Evolutionary conservation across 2,113 vertebrate genomes (phyloP).

Genomic region (Saccopteryx leptura): DNA sequence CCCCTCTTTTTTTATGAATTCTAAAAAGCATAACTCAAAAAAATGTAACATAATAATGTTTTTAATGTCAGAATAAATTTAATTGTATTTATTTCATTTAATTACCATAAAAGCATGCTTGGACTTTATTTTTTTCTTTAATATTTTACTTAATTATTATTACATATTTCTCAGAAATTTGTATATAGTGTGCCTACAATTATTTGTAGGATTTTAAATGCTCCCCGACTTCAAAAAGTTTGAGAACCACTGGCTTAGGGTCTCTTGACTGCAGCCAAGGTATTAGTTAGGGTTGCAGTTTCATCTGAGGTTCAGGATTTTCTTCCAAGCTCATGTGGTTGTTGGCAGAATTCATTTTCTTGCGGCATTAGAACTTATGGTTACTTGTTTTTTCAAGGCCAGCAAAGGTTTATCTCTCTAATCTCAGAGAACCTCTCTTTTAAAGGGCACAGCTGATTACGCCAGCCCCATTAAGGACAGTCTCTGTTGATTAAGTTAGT

Average conservation of each 20-base stretch:
- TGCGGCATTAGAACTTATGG: not conserved
- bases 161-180: too few species aligned
- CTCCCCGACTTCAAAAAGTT: too few species aligned
- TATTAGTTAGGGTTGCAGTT: not conserved
- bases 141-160: too few species aligned
- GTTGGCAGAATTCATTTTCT: slow-evolving; percentile 39
- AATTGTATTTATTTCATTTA: too few species aligned
- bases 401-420: not conserved
- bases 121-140: too few species aligned
- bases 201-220: too few species aligned
- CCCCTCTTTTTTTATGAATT: too few species aligned
- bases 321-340: not conserved
- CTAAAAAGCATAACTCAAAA: too few species aligned
- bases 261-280: not conserved
- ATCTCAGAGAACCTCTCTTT: not conserved
- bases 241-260: not conserved
- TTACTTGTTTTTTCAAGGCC: slow-evolving; percentile 39
- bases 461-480: not conserved
- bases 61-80: too few species aligned
- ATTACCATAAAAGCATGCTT: too few species aligned
- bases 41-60: too few species aligned
- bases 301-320: not conserved
- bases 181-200: too few species aligned
- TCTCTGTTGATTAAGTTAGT: slow-evolving; percentile 35
- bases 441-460: not conserved